A percentile compares a stretch with the other conserved stretches of the same genome.
Conservation (phyloP, 2,797 vertebrate species). For the Buceros bicornis region DNA sequence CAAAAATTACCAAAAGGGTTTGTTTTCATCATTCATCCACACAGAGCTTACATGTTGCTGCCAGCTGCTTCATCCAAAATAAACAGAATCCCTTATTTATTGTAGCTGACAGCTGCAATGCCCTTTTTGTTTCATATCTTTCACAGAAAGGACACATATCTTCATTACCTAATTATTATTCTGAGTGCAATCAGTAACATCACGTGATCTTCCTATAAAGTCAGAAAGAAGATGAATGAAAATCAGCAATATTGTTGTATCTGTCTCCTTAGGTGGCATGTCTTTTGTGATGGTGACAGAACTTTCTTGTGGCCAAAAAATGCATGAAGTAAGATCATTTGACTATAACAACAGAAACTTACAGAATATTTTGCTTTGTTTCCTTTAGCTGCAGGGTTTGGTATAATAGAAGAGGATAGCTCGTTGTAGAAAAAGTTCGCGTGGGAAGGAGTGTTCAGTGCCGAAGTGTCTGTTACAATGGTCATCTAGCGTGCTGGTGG, state of each 20-base stretch:
- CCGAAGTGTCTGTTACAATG: not conserved
- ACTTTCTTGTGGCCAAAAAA: not conserved
- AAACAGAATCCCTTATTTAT: conserved; percentile 11
- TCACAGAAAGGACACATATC: not conserved
- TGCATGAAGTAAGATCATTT: not conserved
- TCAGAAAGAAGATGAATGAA: not conserved
- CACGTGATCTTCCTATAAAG: not conserved
- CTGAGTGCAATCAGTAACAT: not conserved
- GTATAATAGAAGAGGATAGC: not conserved
- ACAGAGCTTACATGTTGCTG: not conserved
- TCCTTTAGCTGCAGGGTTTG: not conserved
- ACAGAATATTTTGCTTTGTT: not conserved
- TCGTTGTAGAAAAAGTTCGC: not conserved
- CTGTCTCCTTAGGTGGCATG: not conserved
- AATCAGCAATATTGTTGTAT: not conserved
- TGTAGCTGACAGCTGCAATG: conserved; percentile 9
- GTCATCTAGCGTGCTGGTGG: not conserved
- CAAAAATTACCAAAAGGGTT: not conserved
- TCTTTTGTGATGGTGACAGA: not conserved
- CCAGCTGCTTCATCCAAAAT: conserved; percentile 1
- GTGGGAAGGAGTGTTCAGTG: not conserved
- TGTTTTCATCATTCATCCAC: not conserved
- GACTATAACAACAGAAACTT: not conserved
- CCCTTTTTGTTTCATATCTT: not conserved
- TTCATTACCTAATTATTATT: conserved; percentile 13